These are phyloP conservation scores for Galleria mellonella DNA, from an alignment of 1,140 invertebrate species.

Conservation along the genomic window DNA sequence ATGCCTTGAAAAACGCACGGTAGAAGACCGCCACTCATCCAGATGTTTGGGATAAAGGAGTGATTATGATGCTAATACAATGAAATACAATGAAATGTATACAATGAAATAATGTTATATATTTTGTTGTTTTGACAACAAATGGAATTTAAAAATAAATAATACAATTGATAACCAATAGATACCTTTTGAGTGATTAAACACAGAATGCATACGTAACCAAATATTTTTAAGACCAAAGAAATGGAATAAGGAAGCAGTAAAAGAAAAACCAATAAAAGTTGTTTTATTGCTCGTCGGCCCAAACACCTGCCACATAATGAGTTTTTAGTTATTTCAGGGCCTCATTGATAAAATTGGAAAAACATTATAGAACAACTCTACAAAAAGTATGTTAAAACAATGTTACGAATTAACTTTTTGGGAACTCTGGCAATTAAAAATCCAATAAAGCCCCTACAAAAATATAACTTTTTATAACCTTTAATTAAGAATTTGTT, in stretches of 20 bases:
- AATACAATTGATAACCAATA: too few species aligned
- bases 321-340: slow-evolving; percentile 39
- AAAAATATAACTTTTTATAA: too few species aligned
- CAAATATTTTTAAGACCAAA: slow-evolving; percentile 17
- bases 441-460: not conserved
- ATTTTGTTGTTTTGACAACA: too few species aligned
- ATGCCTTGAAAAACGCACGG: too few species aligned
- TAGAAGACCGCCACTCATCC: too few species aligned
- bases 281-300: slow-evolving; percentile 35
- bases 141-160: too few species aligned
- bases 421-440: not conserved
- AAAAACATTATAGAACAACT: slow-evolving; percentile 4
- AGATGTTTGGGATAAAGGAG: too few species aligned
- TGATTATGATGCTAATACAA: too few species aligned
- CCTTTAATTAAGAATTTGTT: too few species aligned
- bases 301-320: slow-evolving; percentile 45
- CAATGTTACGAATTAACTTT: not conserved
- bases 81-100: too few species aligned
- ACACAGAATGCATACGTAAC: not conserved
- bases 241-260: slow-evolving; percentile 28
- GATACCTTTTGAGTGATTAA: too few species aligned
- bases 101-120: too few species aligned
- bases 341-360: slow-evolving; percentile 17
- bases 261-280: slow-evolving; percentile 44
- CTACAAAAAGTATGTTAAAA: not conserved